Evolutionary conservation across 92 coral and sea anemone species (phyloP), one percentile per base, ranked within the genome.

Genomic region (Actinostola sp.): DNA sequence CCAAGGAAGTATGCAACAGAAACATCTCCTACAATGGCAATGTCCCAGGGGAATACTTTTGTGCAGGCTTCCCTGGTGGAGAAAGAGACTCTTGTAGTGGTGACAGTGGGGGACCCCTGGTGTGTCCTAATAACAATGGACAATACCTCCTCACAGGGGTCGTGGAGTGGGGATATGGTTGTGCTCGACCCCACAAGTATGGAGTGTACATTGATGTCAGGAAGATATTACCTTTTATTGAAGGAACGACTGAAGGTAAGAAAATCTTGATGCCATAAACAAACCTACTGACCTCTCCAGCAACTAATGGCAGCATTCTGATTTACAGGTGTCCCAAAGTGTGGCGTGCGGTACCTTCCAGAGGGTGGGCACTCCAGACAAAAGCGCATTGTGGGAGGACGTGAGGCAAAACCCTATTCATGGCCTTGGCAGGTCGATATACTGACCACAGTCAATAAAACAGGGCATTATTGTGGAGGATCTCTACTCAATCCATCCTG

Each of bases 351-450:
- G 33, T 75, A 46, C 56, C 76, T 80, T 13, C 82, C 84, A 13
- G 32, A 60, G 31, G 49, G 71, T 39, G 53, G 48, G 15, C 39
- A n/a, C 54, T 67, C 88, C 14, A 91, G 92, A 43, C 76, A 61
- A 27, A 86, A 70, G 36, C 92, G 86, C 11, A 76, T 94, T 48
- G 95, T 94, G 1, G 98, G 98, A 16, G 98, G 98, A 50, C 82
- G 71, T 3, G 97, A 94, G 63, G 91, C 95, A 38, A 84, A 78
- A 30, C 89, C 91, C 61, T 88, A 94, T 73, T 86, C 98, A 34
- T 95, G 99, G 99, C 99, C 99, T 41, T 95, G 99, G 99, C 89
- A 88, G 72, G 89, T 94, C 13, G 93, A 94, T 67, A 84, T 95
- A 14, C 83, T 89, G 8, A 33, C 34, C 13, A 67, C 24, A 27